Conservation (phyloP, 1,140 invertebrate species). For the Lucilia sericata region DNA sequence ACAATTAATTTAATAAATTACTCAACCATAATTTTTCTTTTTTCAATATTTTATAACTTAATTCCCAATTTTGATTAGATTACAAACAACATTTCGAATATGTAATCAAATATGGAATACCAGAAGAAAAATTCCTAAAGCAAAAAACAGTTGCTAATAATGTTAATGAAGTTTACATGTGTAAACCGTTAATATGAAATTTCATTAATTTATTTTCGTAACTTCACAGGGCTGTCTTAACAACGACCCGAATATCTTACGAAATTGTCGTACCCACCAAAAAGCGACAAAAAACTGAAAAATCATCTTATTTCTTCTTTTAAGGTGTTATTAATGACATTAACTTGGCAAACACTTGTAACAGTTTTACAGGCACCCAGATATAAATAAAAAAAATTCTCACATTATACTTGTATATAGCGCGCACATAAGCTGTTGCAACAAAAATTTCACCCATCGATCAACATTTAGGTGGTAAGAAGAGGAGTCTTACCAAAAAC, state of each 20-base stretch:
- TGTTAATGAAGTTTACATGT: conserved; percentile 1
- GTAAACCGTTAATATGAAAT: background rate
- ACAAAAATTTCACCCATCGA: conserved; percentile 37
- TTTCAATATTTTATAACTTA: too few relatives aligned
- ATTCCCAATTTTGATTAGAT: too few relatives aligned
- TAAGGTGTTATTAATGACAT: conserved; percentile 35
- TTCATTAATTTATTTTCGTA: background rate
- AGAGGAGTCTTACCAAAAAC: background rate
- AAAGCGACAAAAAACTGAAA: background rate
- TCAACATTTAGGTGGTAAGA: background rate
- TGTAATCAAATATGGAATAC: background rate
- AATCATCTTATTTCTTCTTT: conserved; percentile 16
- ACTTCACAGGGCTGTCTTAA: background rate
- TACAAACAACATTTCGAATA: background rate
- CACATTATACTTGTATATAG: background rate
- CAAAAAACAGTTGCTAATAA: background rate
- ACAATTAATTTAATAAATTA: too few relatives aligned
- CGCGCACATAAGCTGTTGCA: background rate
- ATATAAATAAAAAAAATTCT: background rate
- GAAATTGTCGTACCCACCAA: background rate
- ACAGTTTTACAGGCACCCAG: background rate
- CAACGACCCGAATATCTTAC: background rate
- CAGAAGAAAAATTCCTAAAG: background rate
- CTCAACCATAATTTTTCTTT: too few relatives aligned
- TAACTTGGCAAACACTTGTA: conserved; percentile 37